Evolutionary conservation across 2,113 vertebrate genomes (phyloP), one percentile per base, ranked within the genome.

Genomic region (Pogona vitticeps): DNA sequence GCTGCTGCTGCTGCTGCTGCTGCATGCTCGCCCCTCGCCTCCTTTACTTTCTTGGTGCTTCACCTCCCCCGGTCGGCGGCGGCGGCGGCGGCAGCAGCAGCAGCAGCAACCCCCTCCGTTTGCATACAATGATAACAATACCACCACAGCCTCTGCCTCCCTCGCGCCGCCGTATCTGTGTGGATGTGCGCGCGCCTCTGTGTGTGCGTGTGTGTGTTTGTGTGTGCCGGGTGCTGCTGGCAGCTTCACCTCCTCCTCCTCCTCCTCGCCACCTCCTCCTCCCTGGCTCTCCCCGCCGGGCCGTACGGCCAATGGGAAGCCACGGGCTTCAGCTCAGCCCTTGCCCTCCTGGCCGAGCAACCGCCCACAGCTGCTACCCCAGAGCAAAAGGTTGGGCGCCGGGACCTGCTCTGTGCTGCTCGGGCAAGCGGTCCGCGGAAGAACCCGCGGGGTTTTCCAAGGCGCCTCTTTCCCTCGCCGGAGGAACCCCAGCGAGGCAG

Each of bases 231-330:
- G 67, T 56, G 78, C 68, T 63, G 65, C 36, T 33, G 70, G 65
- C 89, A 87, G 89, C 88, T 90, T 87, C 88, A 71, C 86, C 91
- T 79, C 87, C 88, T 73, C 90, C 90, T 26, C 52, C 26, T 18
- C 38, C 83, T 89, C 90, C 67, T 82, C 92, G 67, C 86, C 91
- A 15, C 31, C 68, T 36, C 31, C 65, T 26, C 42, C 89, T 91
- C 67, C 42, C 77, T 52, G 1, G 18, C 36, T 3, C 23, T 63
- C 42, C 86, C 87, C 12, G 72, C 76, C 85, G 91, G 93, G 94
- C 93, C 86, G 90, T 86, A 67, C 88, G 94, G 93, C 96, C 95
- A 95, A 96, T 96, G 93, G 89, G 90, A 95, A 91, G 87, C 79
- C 31, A 91, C 85, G 90, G 75, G 93, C 82, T 82, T 90, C 71